Evolutionary conservation across 1,140 invertebrate species (phyloP).

Genomic region (Ips typographus): DNA sequence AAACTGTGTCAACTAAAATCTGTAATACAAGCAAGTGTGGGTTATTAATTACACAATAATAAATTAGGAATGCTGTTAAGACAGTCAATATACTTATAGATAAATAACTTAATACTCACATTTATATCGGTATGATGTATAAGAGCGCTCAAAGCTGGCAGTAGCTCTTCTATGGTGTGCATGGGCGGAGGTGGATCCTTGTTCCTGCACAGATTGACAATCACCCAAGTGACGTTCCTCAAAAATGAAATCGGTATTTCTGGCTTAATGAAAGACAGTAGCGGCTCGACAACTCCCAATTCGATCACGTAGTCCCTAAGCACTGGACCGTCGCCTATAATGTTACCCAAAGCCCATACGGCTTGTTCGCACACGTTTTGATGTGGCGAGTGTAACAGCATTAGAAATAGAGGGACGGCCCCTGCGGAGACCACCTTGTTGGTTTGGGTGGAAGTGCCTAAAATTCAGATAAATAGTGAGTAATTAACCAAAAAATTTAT

Average conservation of each 20-base stretch:
- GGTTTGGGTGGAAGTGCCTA: slow-evolving; percentile 92
- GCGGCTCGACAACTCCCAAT: slow-evolving; percentile 84
- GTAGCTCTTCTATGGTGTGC: slow-evolving; percentile 86
- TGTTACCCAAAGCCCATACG: slow-evolving; percentile 95
- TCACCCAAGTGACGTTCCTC: slow-evolving; percentile 97
- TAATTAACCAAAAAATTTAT: background rate
- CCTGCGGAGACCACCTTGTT: slow-evolving; percentile 92
- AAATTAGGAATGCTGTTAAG: background rate
- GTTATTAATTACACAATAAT: background rate
- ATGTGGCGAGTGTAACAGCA: slow-evolving; percentile 86
- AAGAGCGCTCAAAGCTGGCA: slow-evolving; percentile 91
- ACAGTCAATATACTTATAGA: background rate
- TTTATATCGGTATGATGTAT: slow-evolving; percentile 96
- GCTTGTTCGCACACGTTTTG: slow-evolving; percentile 99
- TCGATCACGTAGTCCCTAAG: slow-evolving; percentile 91
- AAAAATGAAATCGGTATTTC: slow-evolving; percentile 91
- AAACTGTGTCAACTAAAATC: slow-evolving; percentile 98
- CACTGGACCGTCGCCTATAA: slow-evolving; percentile 89
- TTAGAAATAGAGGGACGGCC: slow-evolving; percentile 93
- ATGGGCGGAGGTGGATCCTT: slow-evolving; percentile 90
- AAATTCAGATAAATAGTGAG: background rate
- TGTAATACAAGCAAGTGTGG: slow-evolving; percentile 53
- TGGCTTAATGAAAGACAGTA: slow-evolving; percentile 89
- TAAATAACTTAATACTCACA: slow-evolving; percentile 62
- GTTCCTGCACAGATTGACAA: slow-evolving; percentile 95